A percentile compares a stretch with the other conserved stretches of the same genome.
phyloP scores from a whole-genome alignment of 1,140 invertebrate genomes.

The Choristoneura fumiferana region DNA sequence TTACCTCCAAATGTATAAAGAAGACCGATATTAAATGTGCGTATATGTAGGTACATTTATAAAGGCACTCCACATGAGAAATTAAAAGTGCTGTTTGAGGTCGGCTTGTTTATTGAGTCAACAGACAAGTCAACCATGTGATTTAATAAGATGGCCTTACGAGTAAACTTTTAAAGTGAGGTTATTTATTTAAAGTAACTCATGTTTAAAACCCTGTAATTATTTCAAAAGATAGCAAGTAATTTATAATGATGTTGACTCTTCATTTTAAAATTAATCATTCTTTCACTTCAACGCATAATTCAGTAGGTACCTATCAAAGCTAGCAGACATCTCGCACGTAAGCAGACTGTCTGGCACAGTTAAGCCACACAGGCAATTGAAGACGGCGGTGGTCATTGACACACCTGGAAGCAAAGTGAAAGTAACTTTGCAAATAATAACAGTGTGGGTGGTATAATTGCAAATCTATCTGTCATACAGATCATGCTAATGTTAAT shows the following conservation, averaged over 20 bases:
- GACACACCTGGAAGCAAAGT: slow-evolving; percentile 30
- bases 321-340: slow-evolving; percentile 1
- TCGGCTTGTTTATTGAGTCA: neutral
- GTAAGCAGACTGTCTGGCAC: slow-evolving; percentile 2
- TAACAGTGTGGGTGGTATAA: slow-evolving; percentile 33
- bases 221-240: too few relatives aligned
- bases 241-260: too few relatives aligned
- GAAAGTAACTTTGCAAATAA: slow-evolving; percentile 49
- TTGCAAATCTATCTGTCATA: slow-evolving; percentile 37
- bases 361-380: slow-evolving; percentile 10
- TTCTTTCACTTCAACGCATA: too few relatives aligned
- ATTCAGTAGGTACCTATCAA: too few relatives aligned
- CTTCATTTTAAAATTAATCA: too few relatives aligned
- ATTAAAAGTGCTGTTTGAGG: slow-evolving; percentile 2
- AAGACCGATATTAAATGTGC: neutral
- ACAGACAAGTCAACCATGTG: neutral
- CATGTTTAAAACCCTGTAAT: too few relatives aligned
- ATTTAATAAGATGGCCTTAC: neutral
- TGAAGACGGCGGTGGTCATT: slow-evolving; percentile 28
- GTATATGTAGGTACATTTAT: too few relatives aligned
- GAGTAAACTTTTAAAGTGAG: too few relatives aligned
- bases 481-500: slow-evolving; percentile 40
- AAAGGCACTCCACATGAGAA: neutral
- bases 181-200: too few relatives aligned
- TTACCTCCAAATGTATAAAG: slow-evolving; percentile 1